A percentile compares a stretch with the other conserved stretches of the same genome.
Evolutionary conservation across 2,113 vertebrate species (phyloP).

Genomic region (Cyanoderma ruficeps): DNA sequence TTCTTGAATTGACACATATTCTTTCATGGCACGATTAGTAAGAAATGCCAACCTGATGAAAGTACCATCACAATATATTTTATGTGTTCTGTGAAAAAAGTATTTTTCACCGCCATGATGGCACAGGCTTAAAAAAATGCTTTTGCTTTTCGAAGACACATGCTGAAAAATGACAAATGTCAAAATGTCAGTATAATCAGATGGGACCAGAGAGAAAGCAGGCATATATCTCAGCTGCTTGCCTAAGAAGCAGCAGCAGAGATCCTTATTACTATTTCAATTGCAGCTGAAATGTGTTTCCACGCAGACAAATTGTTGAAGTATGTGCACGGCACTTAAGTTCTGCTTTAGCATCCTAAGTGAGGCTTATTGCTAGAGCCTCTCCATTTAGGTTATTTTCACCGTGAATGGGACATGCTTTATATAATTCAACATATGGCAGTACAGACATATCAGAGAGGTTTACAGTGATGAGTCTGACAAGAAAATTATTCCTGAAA

Average conservation of each 20-base stretch:
- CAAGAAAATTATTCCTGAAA: constrained; percentile 44
- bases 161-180: neutral
- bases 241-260: neutral
- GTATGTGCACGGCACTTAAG: neutral
- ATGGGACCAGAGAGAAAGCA: neutral
- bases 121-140: neutral
- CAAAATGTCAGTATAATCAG: neutral
- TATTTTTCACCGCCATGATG: neutral
- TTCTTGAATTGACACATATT: neutral
- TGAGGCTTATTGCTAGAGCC: neutral
- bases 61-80: neutral
- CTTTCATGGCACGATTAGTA: neutral
- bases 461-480: neutral
- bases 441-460: neutral
- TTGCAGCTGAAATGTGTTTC: neutral
- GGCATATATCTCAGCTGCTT: neutral
- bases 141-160: neutral
- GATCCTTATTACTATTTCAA: neutral
- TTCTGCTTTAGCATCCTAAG: neutral
- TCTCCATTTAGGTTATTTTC: constrained; percentile 15
- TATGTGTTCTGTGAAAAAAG: neutral
- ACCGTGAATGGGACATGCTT: neutral
- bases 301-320: neutral
- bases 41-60: constrained; percentile 15
- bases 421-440: neutral